Percentiles rank a stretch among this genome's conserved stretches.
Evolutionary conservation across 2,797 vertebrate species (phyloP).

Genomic region (Hoplostethus atlanticus): DNA sequence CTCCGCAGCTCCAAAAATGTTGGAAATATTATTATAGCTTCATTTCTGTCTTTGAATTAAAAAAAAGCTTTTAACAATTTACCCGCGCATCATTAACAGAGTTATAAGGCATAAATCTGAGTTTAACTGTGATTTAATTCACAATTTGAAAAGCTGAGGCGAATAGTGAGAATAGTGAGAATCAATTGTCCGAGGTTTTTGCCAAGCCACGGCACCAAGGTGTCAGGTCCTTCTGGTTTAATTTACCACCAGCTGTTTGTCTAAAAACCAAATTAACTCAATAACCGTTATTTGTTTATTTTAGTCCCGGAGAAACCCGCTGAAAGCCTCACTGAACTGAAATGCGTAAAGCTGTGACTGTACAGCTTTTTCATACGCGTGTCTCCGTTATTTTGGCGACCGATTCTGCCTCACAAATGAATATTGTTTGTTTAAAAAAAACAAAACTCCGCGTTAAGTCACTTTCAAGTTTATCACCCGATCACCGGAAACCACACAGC

Average conservation of each 20-base stretch:
- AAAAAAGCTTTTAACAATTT: constrained; percentile 7
- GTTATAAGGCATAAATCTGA: no score
- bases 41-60: no score
- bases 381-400: not conserved
- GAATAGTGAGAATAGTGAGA: not conserved
- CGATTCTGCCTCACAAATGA: not conserved
- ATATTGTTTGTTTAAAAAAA: not conserved
- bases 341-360: constrained; percentile 34
- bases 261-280: not conserved
- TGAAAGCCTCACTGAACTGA: not conserved
- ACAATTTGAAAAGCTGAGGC: not conserved
- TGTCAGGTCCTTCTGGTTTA: not conserved
- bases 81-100: not conserved
- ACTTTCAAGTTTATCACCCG: constrained; percentile 3
- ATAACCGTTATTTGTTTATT: not conserved
- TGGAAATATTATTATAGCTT: no score
- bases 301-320: not conserved
- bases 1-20: not conserved
- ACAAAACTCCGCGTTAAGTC: not conserved
- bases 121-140: not conserved
- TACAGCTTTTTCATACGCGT: constrained; percentile 10
- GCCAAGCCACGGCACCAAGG: not conserved
- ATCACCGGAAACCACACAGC: not conserved
- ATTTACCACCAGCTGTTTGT: not conserved
- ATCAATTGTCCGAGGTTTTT: not conserved